Evolutionary conservation across 1,140 invertebrate genomes (phyloP).

Genomic region (Coenobita brevimanus): DNA sequence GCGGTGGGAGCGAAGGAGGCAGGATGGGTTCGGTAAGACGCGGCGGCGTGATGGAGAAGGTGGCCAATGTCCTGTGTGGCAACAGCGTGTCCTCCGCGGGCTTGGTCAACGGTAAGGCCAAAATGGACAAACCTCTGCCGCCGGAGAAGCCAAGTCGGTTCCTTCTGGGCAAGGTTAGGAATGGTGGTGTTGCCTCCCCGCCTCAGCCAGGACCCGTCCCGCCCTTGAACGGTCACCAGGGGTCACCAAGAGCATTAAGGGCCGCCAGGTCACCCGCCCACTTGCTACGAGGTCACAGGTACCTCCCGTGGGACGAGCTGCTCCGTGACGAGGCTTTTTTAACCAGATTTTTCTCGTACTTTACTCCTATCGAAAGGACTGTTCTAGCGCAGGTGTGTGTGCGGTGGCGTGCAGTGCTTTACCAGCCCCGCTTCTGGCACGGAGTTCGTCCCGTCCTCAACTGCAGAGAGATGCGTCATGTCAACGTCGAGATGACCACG

Average conservation of each 20-base stretch:
- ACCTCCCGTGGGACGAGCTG: conserved; percentile 82
- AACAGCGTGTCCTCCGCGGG: conserved; percentile 64
- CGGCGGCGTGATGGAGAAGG: conserved; percentile 86
- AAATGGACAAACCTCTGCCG: conserved; percentile 61
- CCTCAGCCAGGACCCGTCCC: conserved; percentile 14
- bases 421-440: conserved; percentile 88
- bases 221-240: conserved; percentile 69
- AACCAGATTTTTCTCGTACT: conserved; percentile 88
- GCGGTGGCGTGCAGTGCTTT: conserved; percentile 89
- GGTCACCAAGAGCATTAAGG: conserved; percentile 61
- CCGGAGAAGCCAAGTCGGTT: conserved; percentile 69
- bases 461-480: conserved; percentile 82
- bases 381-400: conserved; percentile 86
- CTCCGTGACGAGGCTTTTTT: conserved; percentile 89
- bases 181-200: conserved; percentile 57
- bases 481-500: conserved; percentile 73
- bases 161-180: conserved; percentile 70
- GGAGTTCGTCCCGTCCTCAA: conserved; percentile 87
- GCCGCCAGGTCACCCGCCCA: conserved; percentile 37
- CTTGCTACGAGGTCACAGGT: conserved; percentile 69
- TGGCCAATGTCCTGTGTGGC: conserved; percentile 87
- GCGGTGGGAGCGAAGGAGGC: conserved; percentile 76
- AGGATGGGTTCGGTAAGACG: conserved; percentile 37
- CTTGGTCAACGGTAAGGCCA: conserved; percentile 54
- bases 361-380: conserved; percentile 82